Percentiles rank a stretch among this genome's conserved stretches.
phyloP scores from a whole-genome alignment of 2,888 invertebrate genomes.

The Linyphia triangularis region DNA sequence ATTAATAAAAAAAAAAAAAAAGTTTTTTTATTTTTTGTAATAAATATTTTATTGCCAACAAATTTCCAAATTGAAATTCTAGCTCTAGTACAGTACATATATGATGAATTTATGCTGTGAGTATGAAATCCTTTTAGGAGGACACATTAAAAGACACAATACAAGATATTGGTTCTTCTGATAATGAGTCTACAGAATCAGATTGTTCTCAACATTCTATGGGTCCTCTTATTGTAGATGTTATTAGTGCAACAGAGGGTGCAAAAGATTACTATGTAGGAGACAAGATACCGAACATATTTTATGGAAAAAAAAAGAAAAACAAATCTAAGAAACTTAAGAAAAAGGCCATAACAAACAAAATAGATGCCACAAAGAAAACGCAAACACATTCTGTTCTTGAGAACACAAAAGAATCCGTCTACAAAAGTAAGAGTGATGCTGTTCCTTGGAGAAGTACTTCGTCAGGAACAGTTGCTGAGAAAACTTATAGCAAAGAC shows the following conservation, averaged over 20 bases:
- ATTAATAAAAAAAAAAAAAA: too few relatives aligned
- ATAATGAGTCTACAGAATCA: background rate
- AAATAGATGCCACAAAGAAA: too few relatives aligned
- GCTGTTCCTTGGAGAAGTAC: background rate
- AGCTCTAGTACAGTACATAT: too few relatives aligned
- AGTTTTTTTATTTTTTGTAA: too few relatives aligned
- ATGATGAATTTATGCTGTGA: background rate
- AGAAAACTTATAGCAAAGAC: background rate
- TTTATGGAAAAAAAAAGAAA: background rate
- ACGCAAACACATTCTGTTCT: too few relatives aligned
- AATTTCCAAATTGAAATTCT: too few relatives aligned
- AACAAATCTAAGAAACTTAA: background rate
- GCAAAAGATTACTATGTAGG: slow-evolving; percentile 15
- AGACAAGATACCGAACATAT: background rate
- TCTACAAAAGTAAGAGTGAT: too few relatives aligned
- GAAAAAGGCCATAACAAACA: background rate
- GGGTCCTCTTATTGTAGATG: slow-evolving; percentile 53
- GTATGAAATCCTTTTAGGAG: background rate
- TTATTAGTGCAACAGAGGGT: slow-evolving; percentile 34
- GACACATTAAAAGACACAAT: too few relatives aligned
- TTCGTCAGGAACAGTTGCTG: background rate
- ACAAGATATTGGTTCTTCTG: too few relatives aligned
- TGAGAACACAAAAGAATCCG: too few relatives aligned
- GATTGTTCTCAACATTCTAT: background rate
- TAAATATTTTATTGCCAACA: too few relatives aligned